Conservation (phyloP, 1,140 invertebrate species). For the Apocrypta bakeri region DNA sequence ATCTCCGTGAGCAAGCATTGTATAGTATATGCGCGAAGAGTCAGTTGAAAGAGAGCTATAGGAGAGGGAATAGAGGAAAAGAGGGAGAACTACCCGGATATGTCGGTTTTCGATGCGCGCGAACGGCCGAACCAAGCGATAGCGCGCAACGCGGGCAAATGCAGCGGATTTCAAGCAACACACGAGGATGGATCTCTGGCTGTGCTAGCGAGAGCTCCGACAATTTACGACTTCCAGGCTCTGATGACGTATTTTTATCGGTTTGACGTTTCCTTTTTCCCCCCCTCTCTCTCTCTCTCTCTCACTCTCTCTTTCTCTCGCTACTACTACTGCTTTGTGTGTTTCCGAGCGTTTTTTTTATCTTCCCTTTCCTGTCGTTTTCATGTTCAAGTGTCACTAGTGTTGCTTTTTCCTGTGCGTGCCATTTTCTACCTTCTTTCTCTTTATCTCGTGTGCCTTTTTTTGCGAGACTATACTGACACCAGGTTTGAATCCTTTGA, state of each 20-base stretch:
- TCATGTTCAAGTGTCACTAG: background rate
- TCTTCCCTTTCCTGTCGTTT: constrained; percentile 28
- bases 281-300: background rate
- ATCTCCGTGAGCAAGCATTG: too few relatives aligned
- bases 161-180: constrained; percentile 30
- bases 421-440: background rate
- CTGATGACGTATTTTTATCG: constrained; percentile 47
- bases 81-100: background rate
- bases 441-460: too few relatives aligned
- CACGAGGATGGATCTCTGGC: constrained; percentile 24
- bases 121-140: background rate
- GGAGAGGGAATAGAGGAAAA: constrained; percentile 3
- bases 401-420: background rate
- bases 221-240: constrained; percentile 18
- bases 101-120: background rate
- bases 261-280: constrained; percentile 33
- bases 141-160: constrained; percentile 7
- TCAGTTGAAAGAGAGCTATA: background rate
- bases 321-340: background rate
- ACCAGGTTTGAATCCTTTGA: background rate
- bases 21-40: background rate
- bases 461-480: too few relatives aligned
- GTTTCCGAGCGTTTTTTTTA: constrained; percentile 7
- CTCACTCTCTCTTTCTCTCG: too few relatives aligned
- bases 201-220: background rate